Base-by-base conservation (phyloP, 37 sponge, comb jelly and placozoan genomes). In the Oscarella lobularis region DNA sequence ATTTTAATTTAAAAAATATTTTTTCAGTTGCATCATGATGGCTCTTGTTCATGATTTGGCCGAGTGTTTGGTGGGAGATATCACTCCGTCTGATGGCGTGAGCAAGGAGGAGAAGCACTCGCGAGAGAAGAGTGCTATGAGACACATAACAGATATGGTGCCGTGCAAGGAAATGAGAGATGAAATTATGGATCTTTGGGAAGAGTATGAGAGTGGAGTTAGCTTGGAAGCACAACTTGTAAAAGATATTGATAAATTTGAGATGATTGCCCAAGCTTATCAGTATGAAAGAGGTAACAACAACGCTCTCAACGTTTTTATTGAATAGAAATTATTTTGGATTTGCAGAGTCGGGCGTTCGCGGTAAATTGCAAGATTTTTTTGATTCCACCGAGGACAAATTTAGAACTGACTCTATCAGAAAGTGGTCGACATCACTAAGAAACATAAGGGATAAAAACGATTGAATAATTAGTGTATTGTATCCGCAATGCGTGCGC, bases 241-340 rank as follows among this genome's bases (percentile, higher is more conserved):
- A 29, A 90, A 86, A 48, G 95, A 95, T 38, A 67, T 95, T 37
- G 95, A 95, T 60, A 88, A 83, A 33, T 95, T 95, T 83, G 95
- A 95, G 48, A 95, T 95, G 95, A 85, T 95, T n/a, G 83, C 91
- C 65, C 95, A 95, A 75, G 95, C 95, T 29, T 83, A 78, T 76
- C 92, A 95, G 70, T 95, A 95, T 79, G 95, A 95, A 67, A 81
- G 78, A 85, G 82, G 89, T 85, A 20, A 67, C 60, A 48, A 48
- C 14, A 9, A 20, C 60, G n/a, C n/a, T n/a, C n/a, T n/a, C n/a
- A n/a, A n/a, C n/a, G n/a, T n/a, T n/a, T n/a, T n/a, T n/a, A n/a
- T n/a, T n/a, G n/a, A n/a, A n/a, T n/a, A n/a, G n/a, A n/a, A n/a
- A n/a, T n/a, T n/a, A n/a, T 14, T 66, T 9, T 81, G 9, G 20